Evolutionary conservation across 2,113 vertebrate genomes (phyloP).

Genomic region (Rostratula benghalensis): DNA sequence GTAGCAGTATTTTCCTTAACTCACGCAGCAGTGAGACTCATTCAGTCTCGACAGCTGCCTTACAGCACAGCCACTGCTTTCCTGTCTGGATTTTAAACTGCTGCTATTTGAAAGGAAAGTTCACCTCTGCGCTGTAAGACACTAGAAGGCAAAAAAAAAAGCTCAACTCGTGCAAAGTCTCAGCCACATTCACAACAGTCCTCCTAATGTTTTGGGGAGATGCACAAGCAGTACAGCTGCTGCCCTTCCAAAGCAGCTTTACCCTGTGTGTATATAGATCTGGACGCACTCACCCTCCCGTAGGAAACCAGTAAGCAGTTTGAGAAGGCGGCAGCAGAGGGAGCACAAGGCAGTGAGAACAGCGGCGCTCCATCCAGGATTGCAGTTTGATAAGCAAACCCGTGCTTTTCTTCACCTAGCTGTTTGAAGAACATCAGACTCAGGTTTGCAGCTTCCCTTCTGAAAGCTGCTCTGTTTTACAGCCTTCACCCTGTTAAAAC

Average conservation of each 20-base stretch:
- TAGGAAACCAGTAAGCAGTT: background rate
- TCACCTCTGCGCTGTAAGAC: background rate
- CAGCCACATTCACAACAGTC: background rate
- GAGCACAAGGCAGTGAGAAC: background rate
- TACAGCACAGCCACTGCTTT: background rate
- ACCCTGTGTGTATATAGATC: rapidly evolving
- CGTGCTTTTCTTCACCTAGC: rapidly evolving
- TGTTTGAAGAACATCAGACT: rapidly evolving
- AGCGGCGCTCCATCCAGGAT: background rate
- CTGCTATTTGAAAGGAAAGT: background rate
- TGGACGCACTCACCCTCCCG: rapidly evolving
- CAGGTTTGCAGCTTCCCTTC: rapidly evolving
- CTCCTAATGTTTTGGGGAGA: rapidly evolving
- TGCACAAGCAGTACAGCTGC: rapidly evolving
- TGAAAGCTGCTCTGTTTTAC: background rate
- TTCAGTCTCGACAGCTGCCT: background rate
- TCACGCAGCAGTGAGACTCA: background rate
- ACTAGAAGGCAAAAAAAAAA: background rate
- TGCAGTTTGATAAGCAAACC: rapidly evolving
- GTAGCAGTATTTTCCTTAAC: background rate
- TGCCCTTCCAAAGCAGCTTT: background rate
- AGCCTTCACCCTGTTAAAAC: rapidly evolving
- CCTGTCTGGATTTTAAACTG: background rate
- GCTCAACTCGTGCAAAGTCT: background rate
- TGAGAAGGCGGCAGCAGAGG: slow-evolving; percentile 27